These are phyloP conservation scores for Pseudomyrmex gracilis DNA, from an alignment of 1,140 invertebrate species.

Conservation along the genomic window DNA sequence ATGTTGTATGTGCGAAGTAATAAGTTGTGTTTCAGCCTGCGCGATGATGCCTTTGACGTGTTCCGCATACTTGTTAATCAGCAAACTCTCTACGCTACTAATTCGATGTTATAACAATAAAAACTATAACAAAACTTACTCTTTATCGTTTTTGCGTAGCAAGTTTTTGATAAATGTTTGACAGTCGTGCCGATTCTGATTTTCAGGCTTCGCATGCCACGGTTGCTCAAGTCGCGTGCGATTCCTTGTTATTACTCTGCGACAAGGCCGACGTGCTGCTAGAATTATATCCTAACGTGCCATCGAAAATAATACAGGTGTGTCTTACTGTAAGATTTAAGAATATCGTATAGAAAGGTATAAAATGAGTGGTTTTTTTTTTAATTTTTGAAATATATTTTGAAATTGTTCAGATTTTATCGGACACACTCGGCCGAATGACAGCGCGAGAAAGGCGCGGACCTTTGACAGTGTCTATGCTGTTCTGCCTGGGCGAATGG, in stretches of 20 bases:
- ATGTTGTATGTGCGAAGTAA: slow-evolving; percentile 45
- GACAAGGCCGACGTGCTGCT: slow-evolving; percentile 92
- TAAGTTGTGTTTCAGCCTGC: slow-evolving; percentile 40
- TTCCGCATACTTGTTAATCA: slow-evolving; percentile 33
- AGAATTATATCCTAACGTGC: slow-evolving; percentile 91
- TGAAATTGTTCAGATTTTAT: slow-evolving; percentile 85
- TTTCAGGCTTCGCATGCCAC: slow-evolving; percentile 93
- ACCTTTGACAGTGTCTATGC: slow-evolving; percentile 91
- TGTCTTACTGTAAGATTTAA: slow-evolving; percentile 68
- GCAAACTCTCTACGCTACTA: slow-evolving; percentile 60
- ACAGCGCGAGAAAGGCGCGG: slow-evolving; percentile 85
- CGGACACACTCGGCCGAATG: slow-evolving; percentile 86
- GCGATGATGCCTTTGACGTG: slow-evolving; percentile 14
- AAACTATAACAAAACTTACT: no score
- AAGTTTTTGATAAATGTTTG: no score
- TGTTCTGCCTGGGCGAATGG: slow-evolving; percentile 97
- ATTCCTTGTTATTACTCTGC: slow-evolving; percentile 92
- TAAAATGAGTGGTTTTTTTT: neutral
- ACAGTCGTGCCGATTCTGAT: slow-evolving; percentile 50
- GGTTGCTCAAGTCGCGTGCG: slow-evolving; percentile 95
- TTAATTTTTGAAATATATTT: slow-evolving; percentile 2
- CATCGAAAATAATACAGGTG: slow-evolving; percentile 91
- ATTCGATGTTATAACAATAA: slow-evolving; percentile 28
- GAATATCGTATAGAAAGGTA: neutral
- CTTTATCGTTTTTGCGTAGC: no score